Base-by-base conservation (phyloP, 2,113 vertebrate species). In the Engraulis encrasicolus region DNA sequence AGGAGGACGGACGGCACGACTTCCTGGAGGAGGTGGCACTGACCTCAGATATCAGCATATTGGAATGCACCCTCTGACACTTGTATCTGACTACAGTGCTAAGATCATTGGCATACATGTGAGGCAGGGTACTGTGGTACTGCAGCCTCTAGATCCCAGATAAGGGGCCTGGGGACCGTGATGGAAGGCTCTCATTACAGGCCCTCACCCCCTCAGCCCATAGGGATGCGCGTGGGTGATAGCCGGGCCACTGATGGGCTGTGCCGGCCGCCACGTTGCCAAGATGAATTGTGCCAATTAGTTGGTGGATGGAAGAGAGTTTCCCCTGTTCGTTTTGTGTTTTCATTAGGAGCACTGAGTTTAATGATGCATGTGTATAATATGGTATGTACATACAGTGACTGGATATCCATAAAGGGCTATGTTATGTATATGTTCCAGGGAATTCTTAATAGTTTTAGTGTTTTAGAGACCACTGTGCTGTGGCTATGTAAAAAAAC, bases 21-120 rank as follows among this genome's bases (percentile, higher is more conserved):
- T 99, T 99, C 90, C 92, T 99, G 88, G 97, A 97, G 0, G 96
- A 98, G 0, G 91, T 99, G 20, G 96, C 96, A 0, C 94, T 96
- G 40, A 45, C 40, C 40, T 45, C 9, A 45, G 9, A 45, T 45
- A 45, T n/a, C n/a, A 45, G 40, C 40, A 45, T 9, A 45, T 45
- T 45, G 40, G 9, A 3, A 45, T 45, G 9, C 9, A 45, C 9
- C 9, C 4, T 45, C 4, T 45, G 40, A 45, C 40, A 45, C n/a
- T n/a, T 45, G 9, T 9, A 45, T 45, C 52, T 20, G 11, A n/a
- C n/a, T n/a, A n/a, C 17, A 54, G 17, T 19, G 6, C 17, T 74
- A 34, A 74, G 31, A 74, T 74, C 27, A 36, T 11, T 11, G 15
- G 27, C 20, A 9, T 34, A 74, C 66, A 34, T 36, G 66, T 74